phyloP scores from a whole-genome alignment of 2,888 invertebrate genomes.

The Hermodice carunculata region DNA sequence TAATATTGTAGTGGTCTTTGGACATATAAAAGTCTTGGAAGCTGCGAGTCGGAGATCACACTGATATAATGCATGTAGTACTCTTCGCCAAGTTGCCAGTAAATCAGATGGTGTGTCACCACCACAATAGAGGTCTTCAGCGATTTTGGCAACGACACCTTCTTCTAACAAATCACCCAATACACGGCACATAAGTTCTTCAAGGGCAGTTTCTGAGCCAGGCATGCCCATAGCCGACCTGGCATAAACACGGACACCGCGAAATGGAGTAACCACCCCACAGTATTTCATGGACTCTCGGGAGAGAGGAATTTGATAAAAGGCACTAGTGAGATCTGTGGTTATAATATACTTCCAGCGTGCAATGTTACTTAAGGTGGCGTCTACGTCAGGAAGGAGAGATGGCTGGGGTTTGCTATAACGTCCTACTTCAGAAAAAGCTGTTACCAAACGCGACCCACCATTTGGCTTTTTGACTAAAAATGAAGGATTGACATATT shows the following conservation, averaged over 20 bases:
- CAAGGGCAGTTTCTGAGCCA: constrained; percentile 5
- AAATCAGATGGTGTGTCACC: constrained; percentile 37
- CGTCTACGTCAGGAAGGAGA: constrained; percentile 15
- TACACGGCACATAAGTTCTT: constrained; percentile 21
- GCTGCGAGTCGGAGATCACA: constrained; percentile 28
- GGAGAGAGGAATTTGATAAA: constrained; percentile 42
- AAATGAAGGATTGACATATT: constrained; percentile 44
- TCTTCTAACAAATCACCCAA: constrained; percentile 36
- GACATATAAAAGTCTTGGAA: constrained; percentile 36
- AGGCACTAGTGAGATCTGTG: constrained; percentile 15
- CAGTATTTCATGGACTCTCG: constrained; percentile 13
- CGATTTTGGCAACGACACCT: constrained; percentile 40
- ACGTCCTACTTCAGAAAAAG: neutral
- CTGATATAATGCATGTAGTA: constrained; percentile 26
- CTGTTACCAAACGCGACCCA: neutral
- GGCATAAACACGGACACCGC: constrained; percentile 31
- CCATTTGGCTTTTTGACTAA: neutral
- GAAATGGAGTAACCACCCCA: constrained; percentile 36
- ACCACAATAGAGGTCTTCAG: constrained; percentile 46
- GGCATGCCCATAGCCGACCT: constrained; percentile 25
- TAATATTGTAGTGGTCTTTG: constrained; percentile 27
- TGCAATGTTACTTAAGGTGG: constrained; percentile 8
- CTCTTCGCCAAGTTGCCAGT: constrained; percentile 23
- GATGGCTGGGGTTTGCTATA: neutral
- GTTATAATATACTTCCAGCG: constrained; percentile 12